These are phyloP conservation scores for Euzetes globulus DNA, from an alignment of 2,888 invertebrate species.

Conservation along the genomic window DNA sequence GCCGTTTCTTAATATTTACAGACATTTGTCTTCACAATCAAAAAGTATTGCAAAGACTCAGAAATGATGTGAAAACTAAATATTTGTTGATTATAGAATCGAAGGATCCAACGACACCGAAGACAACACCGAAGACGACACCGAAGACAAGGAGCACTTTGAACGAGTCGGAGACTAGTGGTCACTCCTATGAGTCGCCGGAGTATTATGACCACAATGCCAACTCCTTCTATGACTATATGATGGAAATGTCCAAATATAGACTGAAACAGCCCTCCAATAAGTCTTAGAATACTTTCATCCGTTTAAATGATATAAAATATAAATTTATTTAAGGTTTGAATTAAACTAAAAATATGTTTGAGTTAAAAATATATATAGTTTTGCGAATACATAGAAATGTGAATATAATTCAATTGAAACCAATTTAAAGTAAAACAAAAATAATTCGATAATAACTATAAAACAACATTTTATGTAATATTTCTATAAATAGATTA, in stretches of 20 bases:
- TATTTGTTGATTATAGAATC: neutral
- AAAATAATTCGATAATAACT: too few relatives aligned
- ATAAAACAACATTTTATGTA: too few relatives aligned
- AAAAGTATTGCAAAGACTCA: neutral
- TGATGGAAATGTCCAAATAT: conserved; percentile 71
- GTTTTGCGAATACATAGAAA: too few relatives aligned
- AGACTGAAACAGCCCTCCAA: conserved; percentile 64
- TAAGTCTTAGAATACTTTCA: conserved; percentile 19
- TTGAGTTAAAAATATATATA: too few relatives aligned
- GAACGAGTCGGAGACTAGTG: neutral
- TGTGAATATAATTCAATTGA: too few relatives aligned
- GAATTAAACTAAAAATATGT: too few relatives aligned
- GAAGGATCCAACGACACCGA: neutral
- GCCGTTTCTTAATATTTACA: neutral
- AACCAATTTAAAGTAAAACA: too few relatives aligned
- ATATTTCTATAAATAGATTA: too few relatives aligned
- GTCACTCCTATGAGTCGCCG: conserved; percentile 59
- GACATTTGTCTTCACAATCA: conserved; percentile 14
- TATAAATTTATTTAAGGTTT: too few relatives aligned
- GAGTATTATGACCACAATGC: conserved; percentile 76
- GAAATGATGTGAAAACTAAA: neutral
- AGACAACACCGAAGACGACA: neutral
- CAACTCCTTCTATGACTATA: conserved; percentile 71
- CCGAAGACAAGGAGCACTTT: neutral
- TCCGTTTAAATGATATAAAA: neutral